Percentiles rank a stretch among this genome's conserved stretches.
Conservation (phyloP, 2,888 invertebrate species). For the Agrotis segetum region DNA sequence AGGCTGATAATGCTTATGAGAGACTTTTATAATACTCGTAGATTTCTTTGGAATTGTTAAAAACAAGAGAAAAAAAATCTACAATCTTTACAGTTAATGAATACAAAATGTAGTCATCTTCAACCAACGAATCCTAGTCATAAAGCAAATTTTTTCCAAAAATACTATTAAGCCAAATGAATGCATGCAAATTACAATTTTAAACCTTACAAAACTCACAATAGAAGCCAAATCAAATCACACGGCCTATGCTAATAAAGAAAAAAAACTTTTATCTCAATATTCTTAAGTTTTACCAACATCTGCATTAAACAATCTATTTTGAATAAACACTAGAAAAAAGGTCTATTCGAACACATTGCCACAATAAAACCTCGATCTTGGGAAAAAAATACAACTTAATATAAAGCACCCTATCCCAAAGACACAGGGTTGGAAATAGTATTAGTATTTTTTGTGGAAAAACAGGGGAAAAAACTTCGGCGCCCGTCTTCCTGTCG, state of each 20-base stretch:
- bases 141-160: too few species aligned
- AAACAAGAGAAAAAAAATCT: too few species aligned
- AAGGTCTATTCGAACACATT: slow-evolving; percentile 82
- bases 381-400: slow-evolving; percentile 38
- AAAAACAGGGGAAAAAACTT: slow-evolving; percentile 74
- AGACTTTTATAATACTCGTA: too few species aligned
- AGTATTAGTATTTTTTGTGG: slow-evolving; percentile 64
- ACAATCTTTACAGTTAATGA: too few species aligned
- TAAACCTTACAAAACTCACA: neutral
- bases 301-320: slow-evolving; percentile 85
- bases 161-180: neutral
- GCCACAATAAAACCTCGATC: slow-evolving; percentile 79
- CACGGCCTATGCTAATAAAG: slow-evolving; percentile 1
- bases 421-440: slow-evolving; percentile 66
- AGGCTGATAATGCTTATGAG: too few species aligned
- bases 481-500: slow-evolving; percentile 89
- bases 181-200: slow-evolving; percentile 15
- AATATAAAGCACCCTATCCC: slow-evolving; percentile 55
- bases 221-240: slow-evolving; percentile 14
- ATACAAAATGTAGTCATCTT: too few species aligned
- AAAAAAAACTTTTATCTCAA: slow-evolving; percentile 48
- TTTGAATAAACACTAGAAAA: slow-evolving; percentile 79
- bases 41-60: too few species aligned
- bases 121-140: too few species aligned
- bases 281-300: slow-evolving; percentile 70